Base-by-base conservation (phyloP, 2,888 invertebrate species). In the Rhagophthalmus giganteus region DNA sequence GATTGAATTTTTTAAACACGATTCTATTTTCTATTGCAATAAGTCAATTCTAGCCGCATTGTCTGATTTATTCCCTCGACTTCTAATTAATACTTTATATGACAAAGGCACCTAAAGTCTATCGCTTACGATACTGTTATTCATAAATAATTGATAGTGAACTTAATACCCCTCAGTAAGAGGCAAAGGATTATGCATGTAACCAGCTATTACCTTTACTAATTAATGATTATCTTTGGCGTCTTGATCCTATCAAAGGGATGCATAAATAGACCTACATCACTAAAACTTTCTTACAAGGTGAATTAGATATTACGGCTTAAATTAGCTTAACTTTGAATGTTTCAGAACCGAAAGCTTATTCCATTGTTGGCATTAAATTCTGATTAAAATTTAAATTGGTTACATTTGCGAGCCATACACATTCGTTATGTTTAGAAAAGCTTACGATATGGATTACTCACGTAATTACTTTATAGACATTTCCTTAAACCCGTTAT, bases 171-270 rank as follows among this genome's bases (percentile, higher is more conserved):
- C 45, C 26, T 45, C 34, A 33, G 33, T 42, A 33, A 27, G 16
- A 33, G 12, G 35, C 34, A 27, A 45, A 40, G 45, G 51, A 51
- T 51, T 51, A 51, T 51, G 39, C 24, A 51, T 46, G 45, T 45
- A 51, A 44, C 50, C 50, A 44, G 42, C 44, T 50, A 50, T 50
- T 50, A 50, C 50, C 50, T 45, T 51, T 51, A 46, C 45, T 51
- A 51, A 45, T 51, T 51, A 51, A 51, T 51, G 32, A 45, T 50
- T 45, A 51, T 45, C 51, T 51, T 51, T 39, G 34, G 45, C 51
- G 45, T 51, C 45, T 51, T 45, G 40, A 51, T 39, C 32, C 34
- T 45, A 51, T 51, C 51, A 51, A 51, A 51, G 51, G 51, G 45
- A 34, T 46, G 32, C 42, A 42, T 50, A 50, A 50, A 42, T 42